phyloP scores from a whole-genome alignment of 2,113 vertebrate species.

The Pachyramphus minor region DNA sequence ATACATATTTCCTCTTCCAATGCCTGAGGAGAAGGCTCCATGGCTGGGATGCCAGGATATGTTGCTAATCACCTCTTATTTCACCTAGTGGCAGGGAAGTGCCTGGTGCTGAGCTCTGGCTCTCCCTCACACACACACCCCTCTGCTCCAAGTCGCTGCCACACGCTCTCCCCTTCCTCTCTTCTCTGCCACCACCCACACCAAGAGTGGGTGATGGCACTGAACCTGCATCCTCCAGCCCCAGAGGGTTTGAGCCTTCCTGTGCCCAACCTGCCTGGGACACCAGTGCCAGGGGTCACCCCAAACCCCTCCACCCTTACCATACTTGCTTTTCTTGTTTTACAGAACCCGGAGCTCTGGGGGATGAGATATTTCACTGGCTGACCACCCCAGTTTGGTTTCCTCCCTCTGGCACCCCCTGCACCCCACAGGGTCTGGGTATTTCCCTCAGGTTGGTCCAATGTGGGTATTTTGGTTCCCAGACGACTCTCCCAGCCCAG shows the following conservation, averaged over 20 bases:
- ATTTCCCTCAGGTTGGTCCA: background rate
- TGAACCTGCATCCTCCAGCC: background rate
- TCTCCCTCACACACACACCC: background rate
- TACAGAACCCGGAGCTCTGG: background rate
- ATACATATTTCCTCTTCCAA: constrained; percentile 15
- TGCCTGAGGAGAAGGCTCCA: background rate
- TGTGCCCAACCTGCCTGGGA: background rate
- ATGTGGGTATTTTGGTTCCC: background rate
- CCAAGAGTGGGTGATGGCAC: fast-evolving
- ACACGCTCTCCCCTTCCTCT: background rate
- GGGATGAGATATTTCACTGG: background rate
- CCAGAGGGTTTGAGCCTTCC: background rate
- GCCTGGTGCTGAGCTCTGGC: background rate
- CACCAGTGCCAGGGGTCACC: fast-evolving
- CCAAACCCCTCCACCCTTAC: background rate
- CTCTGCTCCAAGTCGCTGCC: background rate
- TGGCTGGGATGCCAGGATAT: background rate
- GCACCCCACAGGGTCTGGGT: background rate
- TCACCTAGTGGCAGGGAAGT: background rate
- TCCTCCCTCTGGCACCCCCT: background rate
- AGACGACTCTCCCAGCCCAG: background rate
- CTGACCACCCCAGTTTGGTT: background rate
- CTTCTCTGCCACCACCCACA: fast-evolving
- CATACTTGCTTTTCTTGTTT: background rate
- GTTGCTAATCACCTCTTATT: background rate